Conservation (phyloP, 35 echinoderm and acorn worm species). For the Hemicentrotus pulcherrimus region DNA sequence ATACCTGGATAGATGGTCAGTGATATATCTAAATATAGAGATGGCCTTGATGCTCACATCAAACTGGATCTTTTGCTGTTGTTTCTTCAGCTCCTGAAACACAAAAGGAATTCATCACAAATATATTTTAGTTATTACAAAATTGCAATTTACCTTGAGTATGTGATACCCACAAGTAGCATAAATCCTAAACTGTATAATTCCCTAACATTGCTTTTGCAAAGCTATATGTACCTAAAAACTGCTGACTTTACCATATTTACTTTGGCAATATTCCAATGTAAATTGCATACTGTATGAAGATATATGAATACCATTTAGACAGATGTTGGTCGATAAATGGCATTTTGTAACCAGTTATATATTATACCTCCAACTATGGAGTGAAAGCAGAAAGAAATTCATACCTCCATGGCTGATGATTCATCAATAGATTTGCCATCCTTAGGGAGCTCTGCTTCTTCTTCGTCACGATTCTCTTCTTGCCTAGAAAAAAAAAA, state of each 20-base stretch:
- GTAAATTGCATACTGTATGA: too few relatives aligned
- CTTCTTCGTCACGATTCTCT: conserved; percentile 28
- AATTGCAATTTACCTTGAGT: too few relatives aligned
- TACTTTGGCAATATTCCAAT: too few relatives aligned
- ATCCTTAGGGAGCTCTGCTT: neutral
- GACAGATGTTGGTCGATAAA: too few relatives aligned
- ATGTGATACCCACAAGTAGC: too few relatives aligned
- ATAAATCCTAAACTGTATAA: too few relatives aligned
- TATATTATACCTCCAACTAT: too few relatives aligned
- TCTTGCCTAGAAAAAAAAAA: neutral
- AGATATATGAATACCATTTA: too few relatives aligned
- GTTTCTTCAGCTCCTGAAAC: conserved; percentile 72
- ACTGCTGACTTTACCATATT: too few relatives aligned
- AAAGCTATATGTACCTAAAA: too few relatives aligned
- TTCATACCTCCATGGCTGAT: conserved; percentile 54
- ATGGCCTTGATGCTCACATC: conserved; percentile 88
- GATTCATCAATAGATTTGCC: conserved; percentile 20
- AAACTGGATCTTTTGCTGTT: conserved; percentile 85
- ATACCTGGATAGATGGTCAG: conserved; percentile 88
- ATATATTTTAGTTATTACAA: neutral
- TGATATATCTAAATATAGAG: conserved; percentile 86
- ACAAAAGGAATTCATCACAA: neutral
- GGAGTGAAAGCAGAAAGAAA: neutral
- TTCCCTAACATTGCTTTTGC: too few relatives aligned
- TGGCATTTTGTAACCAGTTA: too few relatives aligned